Evolutionary conservation across 2,113 vertebrate species (phyloP), one percentile per base, ranked within the genome.

Genomic region (Pseudolaguvia tuberculata): DNA sequence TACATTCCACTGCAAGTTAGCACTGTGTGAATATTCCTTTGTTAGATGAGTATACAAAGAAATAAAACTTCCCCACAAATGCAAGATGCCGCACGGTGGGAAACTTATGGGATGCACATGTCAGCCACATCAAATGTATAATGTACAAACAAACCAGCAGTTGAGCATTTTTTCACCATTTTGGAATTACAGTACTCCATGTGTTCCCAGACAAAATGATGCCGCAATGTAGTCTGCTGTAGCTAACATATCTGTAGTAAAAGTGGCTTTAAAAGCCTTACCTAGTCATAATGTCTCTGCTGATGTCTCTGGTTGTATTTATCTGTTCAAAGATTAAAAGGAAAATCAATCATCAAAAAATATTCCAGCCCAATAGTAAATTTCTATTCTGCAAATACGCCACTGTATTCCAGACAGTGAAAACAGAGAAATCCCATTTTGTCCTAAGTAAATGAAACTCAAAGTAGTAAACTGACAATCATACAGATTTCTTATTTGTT

Each of bases 401-500:
- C 4, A 11, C 9, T 77, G 14, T 47, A 62, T 50, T 39, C 3
- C 58, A 51, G 23, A 56, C 57, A 75, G 17, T 70, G 55, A 39
- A 70, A 77, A 62, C 12, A 52, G 15, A 65, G 23, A 48, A 74
- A 45, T 39, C 53, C 51, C 13, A 52, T 70, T 42, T 50, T 27
- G 63, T 59, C 47, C 68, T 70, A 23, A 31, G n/a, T 47, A 47
- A 69, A 75, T 29, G 21, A 63, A 13, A 45, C 48, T 13, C 21
- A 50, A 23, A 21, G 27, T 29, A 48, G 6, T 31, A 75, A 72
- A 83, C 52, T 78, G 73, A 73, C 58, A 67, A 52, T 65, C 52
- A 72, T n/a, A 55, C 48, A 59, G 70, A 76, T 79, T 72, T 79
- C 58, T 61, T 75, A 77, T 78, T 80, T 82, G 79, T 77, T 80